Percentiles rank a stretch among this genome's conserved stretches.
These are phyloP conservation scores for Aythya fuligula DNA, from an alignment of 2,797 vertebrate genomes.

Conservation along the genomic window DNA sequence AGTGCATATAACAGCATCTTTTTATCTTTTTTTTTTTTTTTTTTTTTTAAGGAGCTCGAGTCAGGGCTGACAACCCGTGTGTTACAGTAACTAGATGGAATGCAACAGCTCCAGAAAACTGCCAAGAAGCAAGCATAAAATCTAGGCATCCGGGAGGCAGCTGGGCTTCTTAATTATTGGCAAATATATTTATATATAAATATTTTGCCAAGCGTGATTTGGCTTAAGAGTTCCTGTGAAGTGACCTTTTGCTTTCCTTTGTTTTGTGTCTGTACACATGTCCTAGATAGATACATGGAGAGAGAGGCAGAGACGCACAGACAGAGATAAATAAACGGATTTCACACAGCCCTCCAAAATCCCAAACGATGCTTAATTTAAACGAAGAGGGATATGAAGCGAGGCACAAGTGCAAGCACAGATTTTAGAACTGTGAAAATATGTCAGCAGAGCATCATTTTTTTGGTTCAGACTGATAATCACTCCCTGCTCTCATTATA, in stretches of 20 bases:
- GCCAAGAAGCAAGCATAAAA: slow-evolving; percentile 34
- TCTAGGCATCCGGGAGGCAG: slow-evolving; percentile 38
- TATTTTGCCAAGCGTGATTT: slow-evolving; percentile 71
- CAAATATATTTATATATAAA: slow-evolving; percentile 74
- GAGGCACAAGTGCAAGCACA: slow-evolving; percentile 64
- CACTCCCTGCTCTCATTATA: slow-evolving; percentile 71
- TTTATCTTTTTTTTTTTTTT: too few relatives aligned
- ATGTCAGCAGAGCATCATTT: slow-evolving; percentile 73
- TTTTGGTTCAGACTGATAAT: slow-evolving; percentile 73
- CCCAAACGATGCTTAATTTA: slow-evolving; percentile 55
- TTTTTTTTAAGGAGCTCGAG: neutral
- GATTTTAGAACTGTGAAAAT: slow-evolving; percentile 75
- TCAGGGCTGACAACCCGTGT: neutral
- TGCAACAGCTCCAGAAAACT: slow-evolving; percentile 44
- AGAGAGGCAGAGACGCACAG: slow-evolving; percentile 21
- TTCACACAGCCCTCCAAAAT: slow-evolving; percentile 61
- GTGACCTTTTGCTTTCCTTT: slow-evolving; percentile 69
- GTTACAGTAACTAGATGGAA: slow-evolving; percentile 51
- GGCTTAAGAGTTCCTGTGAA: slow-evolving; percentile 65
- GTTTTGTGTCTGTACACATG: slow-evolving; percentile 55
- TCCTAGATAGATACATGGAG: slow-evolving; percentile 59
- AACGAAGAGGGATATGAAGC: slow-evolving; percentile 47
- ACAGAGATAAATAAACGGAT: slow-evolving; percentile 53
- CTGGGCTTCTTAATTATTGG: slow-evolving; percentile 67
- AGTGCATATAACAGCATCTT: neutral